phyloP scores from a whole-genome alignment of 2,113 vertebrate genomes.

The Bagarius yarrelli region DNA sequence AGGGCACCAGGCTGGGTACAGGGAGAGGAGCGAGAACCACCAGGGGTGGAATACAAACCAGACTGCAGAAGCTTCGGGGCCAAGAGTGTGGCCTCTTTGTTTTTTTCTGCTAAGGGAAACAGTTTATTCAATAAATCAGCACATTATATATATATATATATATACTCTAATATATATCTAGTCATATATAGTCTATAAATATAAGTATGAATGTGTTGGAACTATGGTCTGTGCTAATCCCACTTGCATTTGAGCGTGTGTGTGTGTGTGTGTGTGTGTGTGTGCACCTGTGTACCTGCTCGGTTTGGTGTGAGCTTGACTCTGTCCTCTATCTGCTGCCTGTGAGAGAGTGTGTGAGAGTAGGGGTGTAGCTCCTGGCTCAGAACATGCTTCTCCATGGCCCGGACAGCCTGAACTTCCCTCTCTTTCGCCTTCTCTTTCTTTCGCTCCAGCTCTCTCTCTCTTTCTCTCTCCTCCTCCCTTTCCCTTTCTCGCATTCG shows the following conservation, averaged over 20 bases:
- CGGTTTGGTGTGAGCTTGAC: slow-evolving; percentile 82
- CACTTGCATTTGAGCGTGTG: neutral
- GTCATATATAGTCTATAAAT: too few relatives aligned
- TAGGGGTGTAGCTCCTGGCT: slow-evolving; percentile 67
- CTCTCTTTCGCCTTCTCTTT: slow-evolving; percentile 85
- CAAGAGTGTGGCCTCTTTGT: slow-evolving; percentile 82
- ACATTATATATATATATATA: neutral
- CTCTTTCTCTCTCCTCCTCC: slow-evolving; percentile 75
- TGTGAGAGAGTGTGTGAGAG: slow-evolving; percentile 58
- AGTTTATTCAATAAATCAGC: neutral
- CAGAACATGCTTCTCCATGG: slow-evolving; percentile 85
- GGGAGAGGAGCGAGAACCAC: slow-evolving; percentile 73
- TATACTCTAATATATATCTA: neutral
- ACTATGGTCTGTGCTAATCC: neutral
- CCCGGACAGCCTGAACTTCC: slow-evolving; percentile 87
- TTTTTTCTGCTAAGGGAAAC: slow-evolving; percentile 76
- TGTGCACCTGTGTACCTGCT: slow-evolving; percentile 72
- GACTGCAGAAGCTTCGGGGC: slow-evolving; percentile 83
- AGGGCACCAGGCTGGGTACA: slow-evolving; percentile 84
- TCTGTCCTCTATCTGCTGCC: slow-evolving; percentile 79
- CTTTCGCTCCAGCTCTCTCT: slow-evolving; percentile 80
- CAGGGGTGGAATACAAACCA: slow-evolving; percentile 73
- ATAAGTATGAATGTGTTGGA: neutral
- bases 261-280: neutral
- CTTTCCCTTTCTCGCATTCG: slow-evolving; percentile 76